phyloP scores from a whole-genome alignment of 2,797 vertebrate species.

The Ptychadena robeensis region DNA sequence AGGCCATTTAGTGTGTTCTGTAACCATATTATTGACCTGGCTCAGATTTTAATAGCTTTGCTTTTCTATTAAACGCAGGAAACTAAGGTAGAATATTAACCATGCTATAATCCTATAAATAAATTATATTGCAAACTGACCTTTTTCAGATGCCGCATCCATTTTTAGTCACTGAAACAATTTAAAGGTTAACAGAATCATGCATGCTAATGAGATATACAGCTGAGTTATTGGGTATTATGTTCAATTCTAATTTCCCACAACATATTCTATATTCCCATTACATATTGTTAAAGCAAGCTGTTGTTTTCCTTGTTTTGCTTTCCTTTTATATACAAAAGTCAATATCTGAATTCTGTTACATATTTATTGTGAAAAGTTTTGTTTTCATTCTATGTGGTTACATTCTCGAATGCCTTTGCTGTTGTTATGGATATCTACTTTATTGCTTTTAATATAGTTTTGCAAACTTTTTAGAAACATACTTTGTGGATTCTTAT shows the following conservation, averaged over 20 bases:
- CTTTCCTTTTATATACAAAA: conserved; percentile 69
- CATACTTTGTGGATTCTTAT: too few species aligned
- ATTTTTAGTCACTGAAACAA: conserved; percentile 64
- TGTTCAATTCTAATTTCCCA: conserved; percentile 67
- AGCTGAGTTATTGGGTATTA: conserved; percentile 59
- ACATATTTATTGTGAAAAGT: conserved; percentile 68
- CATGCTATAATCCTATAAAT: conserved; percentile 26
- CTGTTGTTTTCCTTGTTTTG: conserved; percentile 37
- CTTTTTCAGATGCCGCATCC: conserved; percentile 70
- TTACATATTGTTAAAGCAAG: conserved; percentile 70
- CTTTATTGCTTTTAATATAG: neutral
- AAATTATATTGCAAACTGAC: conserved; percentile 58
- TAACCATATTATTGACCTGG: conserved; percentile 28
- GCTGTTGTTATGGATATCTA: neutral
- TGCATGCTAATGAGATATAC: conserved; percentile 67
- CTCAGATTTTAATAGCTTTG: conserved; percentile 12
- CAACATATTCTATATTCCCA: conserved; percentile 66
- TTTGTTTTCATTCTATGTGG: conserved; percentile 65
- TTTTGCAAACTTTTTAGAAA: too few species aligned
- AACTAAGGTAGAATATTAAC: conserved; percentile 31
- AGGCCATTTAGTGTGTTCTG: conserved; percentile 11
- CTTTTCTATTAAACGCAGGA: conserved; percentile 12
- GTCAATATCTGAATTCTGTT: conserved; percentile 80
- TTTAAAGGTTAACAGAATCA: conserved; percentile 71
- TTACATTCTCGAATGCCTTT: neutral